These are phyloP conservation scores for Cryptophagus acutangulus DNA, from an alignment of 2,888 invertebrate species.

Conservation along the genomic window DNA sequence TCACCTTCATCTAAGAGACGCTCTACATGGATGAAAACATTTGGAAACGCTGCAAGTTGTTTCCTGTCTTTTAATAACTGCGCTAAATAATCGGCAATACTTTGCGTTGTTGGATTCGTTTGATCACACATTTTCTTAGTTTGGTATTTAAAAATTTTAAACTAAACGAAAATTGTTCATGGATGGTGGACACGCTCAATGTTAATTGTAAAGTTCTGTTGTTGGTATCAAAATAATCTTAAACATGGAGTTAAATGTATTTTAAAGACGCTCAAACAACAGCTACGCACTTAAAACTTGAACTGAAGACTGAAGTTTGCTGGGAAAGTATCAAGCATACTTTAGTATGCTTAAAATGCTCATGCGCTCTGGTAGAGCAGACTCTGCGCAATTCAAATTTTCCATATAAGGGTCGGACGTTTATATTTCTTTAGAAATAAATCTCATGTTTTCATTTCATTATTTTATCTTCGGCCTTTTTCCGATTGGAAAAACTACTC, in stretches of 20 bases:
- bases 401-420: constrained; percentile 29
- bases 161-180: no score
- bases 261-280: constrained; percentile 10
- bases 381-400: constrained; percentile 33
- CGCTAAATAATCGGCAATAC: constrained; percentile 99
- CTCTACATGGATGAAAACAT: constrained; percentile 99
- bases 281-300: constrained; percentile 25
- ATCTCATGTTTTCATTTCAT: constrained; percentile 23
- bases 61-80: constrained; percentile 99
- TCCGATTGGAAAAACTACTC: no score
- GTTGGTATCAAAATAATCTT: no score
- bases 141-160: background rate
- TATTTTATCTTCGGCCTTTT: no score
- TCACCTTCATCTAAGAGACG: constrained; percentile 98
- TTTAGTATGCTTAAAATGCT: constrained; percentile 16
- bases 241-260: background rate
- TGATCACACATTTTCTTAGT: constrained; percentile 44
- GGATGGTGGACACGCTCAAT: no score
- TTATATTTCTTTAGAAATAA: constrained; percentile 20
- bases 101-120: constrained; percentile 69
- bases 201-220: no score
- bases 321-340: background rate
- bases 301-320: constrained; percentile 14
- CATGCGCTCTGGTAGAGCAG: constrained; percentile 27
- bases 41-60: constrained; percentile 98